Evolutionary conservation across 1,140 invertebrate species (phyloP), one percentile per base, ranked within the genome.

Genomic region (Scylla paramamosain): DNA sequence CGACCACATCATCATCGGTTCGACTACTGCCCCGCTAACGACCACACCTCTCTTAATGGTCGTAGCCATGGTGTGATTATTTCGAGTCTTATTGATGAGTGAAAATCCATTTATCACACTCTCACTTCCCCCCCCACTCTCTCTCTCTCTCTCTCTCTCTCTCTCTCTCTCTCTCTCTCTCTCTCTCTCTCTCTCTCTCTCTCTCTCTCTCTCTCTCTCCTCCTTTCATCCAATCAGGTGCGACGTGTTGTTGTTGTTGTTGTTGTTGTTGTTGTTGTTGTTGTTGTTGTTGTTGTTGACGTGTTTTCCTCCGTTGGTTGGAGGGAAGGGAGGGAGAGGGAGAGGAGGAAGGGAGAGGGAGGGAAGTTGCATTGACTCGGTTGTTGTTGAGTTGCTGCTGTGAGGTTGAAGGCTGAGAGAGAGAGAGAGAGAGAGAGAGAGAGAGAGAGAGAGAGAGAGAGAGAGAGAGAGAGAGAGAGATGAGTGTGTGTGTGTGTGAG

Each of bases 71-170:
- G 29, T 25, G 32, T 88, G 32, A 39, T 88, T 39, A 45, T 88
- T 6, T 8, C 10, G 2, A 12, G 0, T 88, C 31, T 3, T 32
- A 39, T 28, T 46, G 31, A 39, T 28, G 32, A 45, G 12, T 88
- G 14, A 88, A 39, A 39, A 39, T 88, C 45, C 45, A 45, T 39
- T 20, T 46, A 20, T 45, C 86, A 39, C 29, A 59, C 52, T 39
- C 89, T 52, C 89, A 48, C 46, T 48, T 29, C 28, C 89, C n/a
- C 89, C 46, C 46, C 29, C 86, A 20, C 89, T 91, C 46, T 20
- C n/a, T 91, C 25, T 91, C 88, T 45, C n/a, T 46, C 32, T 90
- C 88, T 39, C 45, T 90, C 88, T 39, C 88, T 90, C 88, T 90
- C 45, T 90, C n/a, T 67, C 90, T 91, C 45, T 29, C 89, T 25